Base-by-base conservation (phyloP, 1,140 invertebrate genomes). In the Drosophila ironensis region DNA sequence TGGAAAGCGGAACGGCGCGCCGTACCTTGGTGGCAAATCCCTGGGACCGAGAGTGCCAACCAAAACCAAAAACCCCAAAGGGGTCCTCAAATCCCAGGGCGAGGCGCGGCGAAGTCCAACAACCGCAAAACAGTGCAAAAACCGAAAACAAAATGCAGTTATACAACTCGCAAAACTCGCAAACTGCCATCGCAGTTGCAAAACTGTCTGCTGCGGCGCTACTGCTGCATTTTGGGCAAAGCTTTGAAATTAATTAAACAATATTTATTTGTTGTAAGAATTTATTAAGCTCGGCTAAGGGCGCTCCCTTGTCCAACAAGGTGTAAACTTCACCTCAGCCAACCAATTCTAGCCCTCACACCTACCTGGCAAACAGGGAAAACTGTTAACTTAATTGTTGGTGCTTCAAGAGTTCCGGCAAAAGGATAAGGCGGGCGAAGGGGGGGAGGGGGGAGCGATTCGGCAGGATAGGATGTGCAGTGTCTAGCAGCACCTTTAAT, bases 171-270 rank as follows among this genome's bases (percentile, higher is more conserved):
- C 46, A 37, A 52, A 37, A 66, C 51, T 64, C 46, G 38, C 45
- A 63, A 63, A 63, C 57, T 40, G 25, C 60, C 57, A 64, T 63
- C 11, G 60, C 41, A 63, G 17, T 47, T 54, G 41, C 25, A 56
- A 22, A 57, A 46, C 47, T 44, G 54, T 47, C 45, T 71, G 68
- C 67, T n/a, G n/a, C n/a, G n/a, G n/a, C n/a, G n/a, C n/a, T n/a
- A n/a, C n/a, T n/a, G n/a, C n/a, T 51, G 46, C 30, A 40, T 38
- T 51, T 60, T 45, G 52, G 24, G 22, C 24, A 57, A 47, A 74
- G 59, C 54, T 68, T 38, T 30, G 53, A 84, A 82, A 82, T 82
- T 84, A 82, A 82, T 82, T 84, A 84, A 84, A 78, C 66, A 70
- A 82, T 78, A 82, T 84, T 84, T 84, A 82, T 84, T 60, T 51